A percentile compares a stretch with the other conserved stretches of the same genome.
Conservation (phyloP, 1,140 invertebrate genomes). For the silkworm (Bombyx mori) region DNA sequence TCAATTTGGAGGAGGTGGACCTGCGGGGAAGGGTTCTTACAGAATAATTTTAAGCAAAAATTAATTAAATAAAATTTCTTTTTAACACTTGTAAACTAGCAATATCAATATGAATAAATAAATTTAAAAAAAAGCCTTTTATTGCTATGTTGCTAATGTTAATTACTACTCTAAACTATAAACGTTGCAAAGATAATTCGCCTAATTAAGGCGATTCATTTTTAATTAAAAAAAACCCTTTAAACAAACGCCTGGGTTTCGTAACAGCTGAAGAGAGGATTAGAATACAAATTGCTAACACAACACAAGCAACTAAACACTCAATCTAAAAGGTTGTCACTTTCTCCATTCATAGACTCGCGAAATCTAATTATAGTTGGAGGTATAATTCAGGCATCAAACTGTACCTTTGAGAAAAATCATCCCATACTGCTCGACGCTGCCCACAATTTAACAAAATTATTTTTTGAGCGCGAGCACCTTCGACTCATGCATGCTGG, state of each 20-base stretch:
- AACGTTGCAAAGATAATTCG: too few species aligned
- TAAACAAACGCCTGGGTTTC: too few species aligned
- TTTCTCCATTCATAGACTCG: conserved; percentile 12
- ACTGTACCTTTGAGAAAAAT: conserved; percentile 13
- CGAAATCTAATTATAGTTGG: conserved; percentile 11
- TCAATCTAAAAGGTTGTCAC: background rate
- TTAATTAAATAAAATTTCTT: too few species aligned
- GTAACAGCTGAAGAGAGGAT: too few species aligned
- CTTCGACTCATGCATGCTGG: conserved; percentile 9
- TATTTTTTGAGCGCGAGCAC: conserved; percentile 8
- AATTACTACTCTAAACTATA: too few species aligned
- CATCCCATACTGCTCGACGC: conserved; percentile 14
- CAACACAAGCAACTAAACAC: background rate
- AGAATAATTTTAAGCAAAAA: conserved; percentile 1
- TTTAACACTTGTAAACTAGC: too few species aligned
- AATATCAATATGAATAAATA: too few species aligned
- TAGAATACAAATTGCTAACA: conserved; percentile 6
- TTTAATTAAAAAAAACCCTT: too few species aligned
- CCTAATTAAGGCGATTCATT: too few species aligned
- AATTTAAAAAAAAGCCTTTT: too few species aligned
- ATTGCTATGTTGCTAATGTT: too few species aligned
- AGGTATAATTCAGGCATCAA: conserved; percentile 9
- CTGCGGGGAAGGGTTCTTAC: background rate
- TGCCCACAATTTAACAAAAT: conserved; percentile 9
- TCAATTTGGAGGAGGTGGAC: background rate